Conservation (phyloP, 2,797 vertebrate genomes). For the Microctenopoma steveboyesi region DNA sequence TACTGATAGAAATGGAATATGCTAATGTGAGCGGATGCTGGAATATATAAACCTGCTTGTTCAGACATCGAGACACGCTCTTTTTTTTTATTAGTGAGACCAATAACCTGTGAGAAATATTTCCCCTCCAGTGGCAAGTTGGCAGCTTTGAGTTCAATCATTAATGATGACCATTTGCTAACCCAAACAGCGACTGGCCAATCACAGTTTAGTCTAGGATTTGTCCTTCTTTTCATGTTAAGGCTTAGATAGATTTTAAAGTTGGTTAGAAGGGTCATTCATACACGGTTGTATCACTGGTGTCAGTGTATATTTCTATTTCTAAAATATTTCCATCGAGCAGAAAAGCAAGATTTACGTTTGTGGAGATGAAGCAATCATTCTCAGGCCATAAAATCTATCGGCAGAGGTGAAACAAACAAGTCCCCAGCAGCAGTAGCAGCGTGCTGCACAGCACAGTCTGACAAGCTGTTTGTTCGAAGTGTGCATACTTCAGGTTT, state of each 20-base stretch:
- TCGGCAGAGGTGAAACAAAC: too few species aligned
- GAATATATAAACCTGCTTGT: constrained; percentile 32
- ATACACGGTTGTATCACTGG: too few species aligned
- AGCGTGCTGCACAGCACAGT: too few species aligned
- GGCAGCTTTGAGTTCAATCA: constrained; percentile 23
- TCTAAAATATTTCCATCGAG: too few species aligned
- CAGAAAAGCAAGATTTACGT: too few species aligned
- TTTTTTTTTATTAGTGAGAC: constrained; percentile 32
- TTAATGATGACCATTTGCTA: constrained; percentile 4
- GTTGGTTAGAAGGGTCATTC: too few species aligned
- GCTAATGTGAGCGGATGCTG: constrained; percentile 64
- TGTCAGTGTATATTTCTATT: too few species aligned
- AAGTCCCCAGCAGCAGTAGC: too few species aligned
- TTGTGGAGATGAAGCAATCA: too few species aligned
- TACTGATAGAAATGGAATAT: constrained; percentile 70
- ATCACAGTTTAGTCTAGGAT: not conserved
- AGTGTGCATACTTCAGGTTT: too few species aligned
- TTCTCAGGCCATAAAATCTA: too few species aligned
- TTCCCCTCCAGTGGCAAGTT: constrained; percentile 11
- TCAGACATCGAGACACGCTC: constrained; percentile 28
- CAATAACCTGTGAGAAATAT: constrained; percentile 34
- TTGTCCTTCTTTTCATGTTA: not conserved
- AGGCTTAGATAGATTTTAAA: not conserved
- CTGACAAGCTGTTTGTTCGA: too few species aligned
- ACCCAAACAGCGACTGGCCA: not conserved